phyloP scores from a whole-genome alignment of 2,113 vertebrate genomes.

The Morphnarchus princeps region DNA sequence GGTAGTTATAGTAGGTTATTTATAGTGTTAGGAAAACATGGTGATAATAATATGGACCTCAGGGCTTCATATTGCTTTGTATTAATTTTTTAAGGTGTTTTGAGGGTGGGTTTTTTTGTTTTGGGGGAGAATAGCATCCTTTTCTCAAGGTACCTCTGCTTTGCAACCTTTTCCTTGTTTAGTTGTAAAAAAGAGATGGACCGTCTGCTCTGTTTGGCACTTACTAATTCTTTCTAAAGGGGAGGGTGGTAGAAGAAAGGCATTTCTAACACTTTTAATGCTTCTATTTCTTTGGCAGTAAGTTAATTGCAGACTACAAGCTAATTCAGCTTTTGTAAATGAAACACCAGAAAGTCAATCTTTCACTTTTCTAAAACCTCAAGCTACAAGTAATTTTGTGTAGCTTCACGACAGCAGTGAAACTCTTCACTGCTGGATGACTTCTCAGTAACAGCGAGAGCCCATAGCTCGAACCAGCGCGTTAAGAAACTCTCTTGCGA shows the following conservation, averaged over 20 bases:
- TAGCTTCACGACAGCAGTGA: neutral
- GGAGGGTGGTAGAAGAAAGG: neutral
- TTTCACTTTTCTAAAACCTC: neutral
- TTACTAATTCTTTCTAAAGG: neutral
- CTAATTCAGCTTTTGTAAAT: neutral
- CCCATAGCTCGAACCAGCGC: accelerated
- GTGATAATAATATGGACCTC: neutral
- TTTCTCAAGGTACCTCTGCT: neutral
- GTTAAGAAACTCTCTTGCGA: accelerated
- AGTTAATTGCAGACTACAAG: neutral
- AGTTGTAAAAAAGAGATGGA: neutral
- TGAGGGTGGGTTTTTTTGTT: neutral
- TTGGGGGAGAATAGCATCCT: neutral
- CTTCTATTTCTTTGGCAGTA: neutral
- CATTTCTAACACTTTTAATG: neutral
- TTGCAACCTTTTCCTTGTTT: neutral
- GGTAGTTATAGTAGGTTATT: neutral
- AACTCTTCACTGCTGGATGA: accelerated
- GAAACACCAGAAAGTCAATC: neutral
- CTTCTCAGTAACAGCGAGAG: too few species aligned
- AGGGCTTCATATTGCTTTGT: neutral
- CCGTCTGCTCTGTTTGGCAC: neutral
- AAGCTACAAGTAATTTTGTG: too few species aligned
- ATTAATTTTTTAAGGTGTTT: neutral
- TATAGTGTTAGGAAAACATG: neutral